Evolutionary conservation across 1,140 invertebrate species (phyloP).

Genomic region (Radopholus similis): DNA sequence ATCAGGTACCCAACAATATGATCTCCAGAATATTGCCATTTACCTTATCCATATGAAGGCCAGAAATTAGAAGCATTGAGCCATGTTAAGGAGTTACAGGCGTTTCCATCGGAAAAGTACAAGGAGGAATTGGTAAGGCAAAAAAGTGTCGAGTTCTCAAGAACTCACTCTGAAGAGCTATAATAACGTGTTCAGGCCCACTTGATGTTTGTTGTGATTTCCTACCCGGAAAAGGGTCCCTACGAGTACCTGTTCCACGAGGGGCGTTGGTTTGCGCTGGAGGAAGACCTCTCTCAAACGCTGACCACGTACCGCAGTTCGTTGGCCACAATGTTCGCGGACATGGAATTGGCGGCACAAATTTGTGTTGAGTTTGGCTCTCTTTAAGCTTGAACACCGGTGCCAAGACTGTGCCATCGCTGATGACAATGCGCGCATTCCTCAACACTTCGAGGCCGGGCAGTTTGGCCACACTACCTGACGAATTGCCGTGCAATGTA

Average conservation of each 20-base stretch:
- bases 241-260: constrained; percentile 41
- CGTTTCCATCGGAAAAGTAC: background rate
- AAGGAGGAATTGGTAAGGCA: constrained; percentile 11
- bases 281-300: constrained; percentile 28
- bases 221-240: constrained; percentile 32
- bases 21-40: background rate
- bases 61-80: constrained; percentile 10
- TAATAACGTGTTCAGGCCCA: background rate
- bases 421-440: constrained; percentile 38
- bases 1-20: constrained; percentile 7
- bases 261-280: constrained; percentile 41
- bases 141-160: background rate
- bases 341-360: background rate
- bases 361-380: background rate
- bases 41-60: background rate
- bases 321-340: constrained; percentile 18
- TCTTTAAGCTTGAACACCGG: constrained; percentile 43
- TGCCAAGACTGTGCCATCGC: constrained; percentile 39
- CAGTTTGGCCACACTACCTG: background rate
- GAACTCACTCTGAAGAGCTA: background rate
- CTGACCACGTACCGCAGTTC: constrained; percentile 26
- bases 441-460: constrained; percentile 3
- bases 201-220: constrained; percentile 37
- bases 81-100: constrained; percentile 8
- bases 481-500: constrained; percentile 20